Base-by-base conservation (phyloP, 53 echinoderm and acorn worm species). In the Arbacia lixula region DNA sequence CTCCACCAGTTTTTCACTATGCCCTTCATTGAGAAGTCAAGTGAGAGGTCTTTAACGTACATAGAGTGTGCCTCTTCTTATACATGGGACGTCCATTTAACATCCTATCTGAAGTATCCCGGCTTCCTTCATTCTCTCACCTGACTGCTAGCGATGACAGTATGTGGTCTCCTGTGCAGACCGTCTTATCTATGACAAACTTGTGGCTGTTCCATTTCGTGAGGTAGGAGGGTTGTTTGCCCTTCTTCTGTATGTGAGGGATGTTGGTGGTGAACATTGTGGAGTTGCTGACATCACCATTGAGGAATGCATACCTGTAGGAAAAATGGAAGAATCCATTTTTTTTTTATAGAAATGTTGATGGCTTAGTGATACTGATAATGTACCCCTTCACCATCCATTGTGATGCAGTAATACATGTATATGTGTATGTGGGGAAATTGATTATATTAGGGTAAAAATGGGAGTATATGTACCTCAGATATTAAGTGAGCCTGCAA, bases 271-370 rank as follows among this genome's bases (percentile, higher is more conserved):
- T 91, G 83, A 92, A 96, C 86, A 96, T 85, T 30, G 67, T 87
- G 58, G 87, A 87, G 72, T 94, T 89, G 63, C 90, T 96, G 5
- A 92, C 83, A 31, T 96, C 93, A 26, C 85, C 85, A 38, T 93
- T 85, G n/a, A 92, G 85, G 40, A 96, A 94, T 29, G 94, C 97
- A 86, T 93, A 96, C 89, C 97, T 96, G 68, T 3, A 33, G 76
- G 26, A 60, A 68, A 30, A 55, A 78, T 36, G 35, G 79, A 61
- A 80, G 37, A 11, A 54, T 76, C 14, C 10, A 46, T 10, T 46
- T 8, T 46, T 14, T 46, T 46, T 46, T 14, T 10, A 10, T 10
- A 46, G 46, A n/a, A n/a, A n/a, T n/a, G n/a, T n/a, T n/a, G n/a
- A n/a, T n/a, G n/a, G n/a, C n/a, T n/a, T n/a, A n/a, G n/a, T n/a